These are phyloP conservation scores for Taurulus bubalis DNA, from an alignment of 2,113 vertebrate genomes.

Conservation along the genomic window DNA sequence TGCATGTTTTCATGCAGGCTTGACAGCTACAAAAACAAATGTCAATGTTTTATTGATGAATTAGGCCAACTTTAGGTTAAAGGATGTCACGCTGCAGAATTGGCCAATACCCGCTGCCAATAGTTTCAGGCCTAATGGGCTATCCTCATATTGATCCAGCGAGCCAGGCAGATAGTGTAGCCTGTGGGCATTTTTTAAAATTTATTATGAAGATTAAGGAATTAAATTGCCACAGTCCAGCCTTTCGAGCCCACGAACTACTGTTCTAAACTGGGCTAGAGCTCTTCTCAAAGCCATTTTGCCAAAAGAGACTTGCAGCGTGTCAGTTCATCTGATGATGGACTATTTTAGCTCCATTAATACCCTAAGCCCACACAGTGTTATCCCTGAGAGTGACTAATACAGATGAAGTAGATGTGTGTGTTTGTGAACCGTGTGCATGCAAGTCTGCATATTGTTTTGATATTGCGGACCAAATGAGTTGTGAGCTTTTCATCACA, in stretches of 20 bases:
- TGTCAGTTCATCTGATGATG: slow-evolving; percentile 65
- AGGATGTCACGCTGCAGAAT: slow-evolving; percentile 51
- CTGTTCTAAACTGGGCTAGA: slow-evolving; percentile 48
- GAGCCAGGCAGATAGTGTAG: slow-evolving; percentile 47
- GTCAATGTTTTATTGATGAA: slow-evolving; percentile 16
- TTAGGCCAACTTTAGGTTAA: slow-evolving; percentile 34
- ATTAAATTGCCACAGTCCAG: slow-evolving; percentile 53
- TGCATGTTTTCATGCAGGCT: background rate
- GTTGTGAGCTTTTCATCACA: slow-evolving; percentile 46
- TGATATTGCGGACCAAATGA: slow-evolving; percentile 37
- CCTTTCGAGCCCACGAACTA: slow-evolving; percentile 35
- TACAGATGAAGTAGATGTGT: slow-evolving; percentile 26
- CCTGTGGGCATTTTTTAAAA: slow-evolving; percentile 67
- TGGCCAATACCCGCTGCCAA: slow-evolving; percentile 49
- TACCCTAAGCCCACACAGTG: slow-evolving; percentile 57
- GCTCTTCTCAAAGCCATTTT: slow-evolving; percentile 49
- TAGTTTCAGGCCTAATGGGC: slow-evolving; percentile 56
- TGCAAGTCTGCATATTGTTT: slow-evolving; percentile 47
- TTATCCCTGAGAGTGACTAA: slow-evolving; percentile 62
- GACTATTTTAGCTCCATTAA: slow-evolving; percentile 69
- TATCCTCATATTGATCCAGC: slow-evolving; percentile 60
- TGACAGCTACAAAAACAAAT: slow-evolving; percentile 34
- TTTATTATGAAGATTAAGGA: slow-evolving; percentile 72
- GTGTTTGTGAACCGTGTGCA: background rate
- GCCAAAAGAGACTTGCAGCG: slow-evolving; percentile 32